A percentile compares a stretch with the other conserved stretches of the same genome.
Conservation (phyloP, 2,113 vertebrate species). For the Cercopithecus mona region DNA sequence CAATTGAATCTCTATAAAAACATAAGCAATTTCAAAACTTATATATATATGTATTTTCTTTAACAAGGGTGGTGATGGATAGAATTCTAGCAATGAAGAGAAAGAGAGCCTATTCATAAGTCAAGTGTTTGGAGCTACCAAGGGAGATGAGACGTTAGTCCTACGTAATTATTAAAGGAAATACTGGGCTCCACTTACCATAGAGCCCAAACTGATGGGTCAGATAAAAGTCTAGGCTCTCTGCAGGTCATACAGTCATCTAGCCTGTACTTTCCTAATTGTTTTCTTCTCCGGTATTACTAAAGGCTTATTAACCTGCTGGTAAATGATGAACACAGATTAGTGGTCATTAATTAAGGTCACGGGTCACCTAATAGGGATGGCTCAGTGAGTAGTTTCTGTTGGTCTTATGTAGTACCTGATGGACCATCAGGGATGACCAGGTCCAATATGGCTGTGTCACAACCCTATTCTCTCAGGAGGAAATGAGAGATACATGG, state of each 20-base stretch:
- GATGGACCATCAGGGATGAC: background rate
- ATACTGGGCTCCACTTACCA: background rate
- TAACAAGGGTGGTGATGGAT: background rate
- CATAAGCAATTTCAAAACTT: background rate
- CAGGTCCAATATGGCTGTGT: no score
- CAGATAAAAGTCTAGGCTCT: slow-evolving; percentile 24
- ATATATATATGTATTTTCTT: background rate
- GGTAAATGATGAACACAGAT: slow-evolving; percentile 50
- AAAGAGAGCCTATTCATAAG: background rate
- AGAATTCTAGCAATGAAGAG: background rate
- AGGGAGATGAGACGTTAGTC: background rate
- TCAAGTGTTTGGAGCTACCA: slow-evolving; percentile 34
- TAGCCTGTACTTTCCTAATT: slow-evolving; percentile 10
- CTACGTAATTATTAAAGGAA: slow-evolving; percentile 28
- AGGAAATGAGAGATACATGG: background rate
- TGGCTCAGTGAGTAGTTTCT: background rate
- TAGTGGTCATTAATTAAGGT: slow-evolving; percentile 42
- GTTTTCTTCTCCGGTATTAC: slow-evolving; percentile 29
- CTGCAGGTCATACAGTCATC: background rate
- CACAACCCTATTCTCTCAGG: background rate
- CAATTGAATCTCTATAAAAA: background rate
- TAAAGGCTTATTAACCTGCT: slow-evolving; percentile 27
- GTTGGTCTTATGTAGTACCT: background rate
- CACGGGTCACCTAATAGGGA: background rate
- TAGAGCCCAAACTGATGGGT: background rate